Percentiles rank a stretch among this genome's conserved stretches.
phyloP scores from a whole-genome alignment of 2,797 vertebrate species.

The Picus viridis region DNA sequence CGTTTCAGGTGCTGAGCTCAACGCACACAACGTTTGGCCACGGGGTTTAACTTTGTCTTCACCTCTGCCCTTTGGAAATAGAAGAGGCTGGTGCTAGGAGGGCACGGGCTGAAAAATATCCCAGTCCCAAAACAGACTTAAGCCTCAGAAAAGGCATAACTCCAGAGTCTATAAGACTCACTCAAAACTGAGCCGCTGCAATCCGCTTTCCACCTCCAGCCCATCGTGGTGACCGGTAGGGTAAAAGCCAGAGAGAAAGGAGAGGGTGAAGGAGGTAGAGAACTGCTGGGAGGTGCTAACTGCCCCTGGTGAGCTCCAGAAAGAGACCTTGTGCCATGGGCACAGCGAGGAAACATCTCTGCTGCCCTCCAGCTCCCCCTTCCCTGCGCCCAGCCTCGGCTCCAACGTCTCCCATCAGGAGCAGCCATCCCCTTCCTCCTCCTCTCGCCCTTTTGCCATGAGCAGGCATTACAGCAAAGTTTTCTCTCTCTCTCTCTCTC shows the following conservation, averaged over 20 bases:
- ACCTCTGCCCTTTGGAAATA: neutral
- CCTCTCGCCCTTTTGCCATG: neutral
- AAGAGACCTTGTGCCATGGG: neutral
- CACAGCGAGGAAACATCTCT: neutral
- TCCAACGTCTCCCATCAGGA: rapidly evolving
- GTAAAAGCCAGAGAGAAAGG: neutral
- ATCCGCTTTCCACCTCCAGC: rapidly evolving
- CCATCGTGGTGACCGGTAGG: rapidly evolving
- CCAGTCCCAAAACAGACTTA: neutral
- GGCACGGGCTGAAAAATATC: neutral
- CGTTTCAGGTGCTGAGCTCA: neutral
- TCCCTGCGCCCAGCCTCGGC: rapidly evolving
- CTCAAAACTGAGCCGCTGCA: neutral
- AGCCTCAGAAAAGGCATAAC: neutral
- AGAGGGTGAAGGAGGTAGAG: neutral
- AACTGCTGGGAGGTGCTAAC: neutral
- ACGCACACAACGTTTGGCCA: neutral
- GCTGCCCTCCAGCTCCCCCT: neutral
- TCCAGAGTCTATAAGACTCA: neutral
- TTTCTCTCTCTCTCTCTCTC: neutral
- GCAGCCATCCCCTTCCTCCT: neutral
- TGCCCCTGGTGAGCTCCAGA: neutral
- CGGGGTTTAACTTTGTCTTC: neutral
- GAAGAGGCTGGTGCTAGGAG: neutral
- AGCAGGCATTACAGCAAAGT: neutral